Evolutionary conservation across 2,888 invertebrate species (phyloP).

Genomic region (Dyspetes luteomarginatus): DNA sequence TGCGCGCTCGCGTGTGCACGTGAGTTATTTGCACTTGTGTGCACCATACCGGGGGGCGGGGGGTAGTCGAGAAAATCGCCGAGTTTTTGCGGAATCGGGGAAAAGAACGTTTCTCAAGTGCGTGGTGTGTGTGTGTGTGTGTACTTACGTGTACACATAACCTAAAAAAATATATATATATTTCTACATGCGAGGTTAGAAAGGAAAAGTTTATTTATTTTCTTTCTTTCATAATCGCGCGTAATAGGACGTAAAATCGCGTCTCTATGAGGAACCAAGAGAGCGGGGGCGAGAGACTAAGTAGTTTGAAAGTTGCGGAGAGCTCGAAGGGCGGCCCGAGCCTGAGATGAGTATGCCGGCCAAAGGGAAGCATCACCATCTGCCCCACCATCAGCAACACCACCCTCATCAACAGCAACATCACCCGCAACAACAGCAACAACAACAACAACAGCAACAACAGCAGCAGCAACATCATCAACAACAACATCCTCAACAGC

Average conservation of each 20-base stretch:
- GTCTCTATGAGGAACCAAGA: constrained; percentile 79
- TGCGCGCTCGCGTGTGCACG: constrained; percentile 65
- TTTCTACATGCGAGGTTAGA: neutral
- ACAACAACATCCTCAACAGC: constrained; percentile 70
- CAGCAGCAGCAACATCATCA: constrained; percentile 66
- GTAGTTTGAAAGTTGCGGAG: constrained; percentile 75
- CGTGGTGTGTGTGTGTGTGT: neutral
- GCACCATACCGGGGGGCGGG: neutral
- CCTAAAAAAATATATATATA: neutral
- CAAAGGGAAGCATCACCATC: constrained; percentile 79
- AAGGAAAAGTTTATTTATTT: neutral
- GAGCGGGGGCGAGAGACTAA: constrained; percentile 72
- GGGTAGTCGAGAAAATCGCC: constrained; percentile 26
- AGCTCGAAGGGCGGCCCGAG: constrained; percentile 74
- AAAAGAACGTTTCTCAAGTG: neutral
- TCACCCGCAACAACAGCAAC: constrained; percentile 67
- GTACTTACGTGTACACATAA: neutral
- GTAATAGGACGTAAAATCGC: constrained; percentile 52
- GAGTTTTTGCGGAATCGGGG: constrained; percentile 30
- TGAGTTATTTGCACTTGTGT: constrained; percentile 8
- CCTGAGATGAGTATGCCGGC: constrained; percentile 80
- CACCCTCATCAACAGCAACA: constrained; percentile 70
- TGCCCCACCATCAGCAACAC: constrained; percentile 75
- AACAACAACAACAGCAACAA: constrained; percentile 70
- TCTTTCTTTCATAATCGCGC: neutral